These are phyloP conservation scores for Latheticus oryzae DNA, from an alignment of 2,888 invertebrate species.

Conservation along the genomic window DNA sequence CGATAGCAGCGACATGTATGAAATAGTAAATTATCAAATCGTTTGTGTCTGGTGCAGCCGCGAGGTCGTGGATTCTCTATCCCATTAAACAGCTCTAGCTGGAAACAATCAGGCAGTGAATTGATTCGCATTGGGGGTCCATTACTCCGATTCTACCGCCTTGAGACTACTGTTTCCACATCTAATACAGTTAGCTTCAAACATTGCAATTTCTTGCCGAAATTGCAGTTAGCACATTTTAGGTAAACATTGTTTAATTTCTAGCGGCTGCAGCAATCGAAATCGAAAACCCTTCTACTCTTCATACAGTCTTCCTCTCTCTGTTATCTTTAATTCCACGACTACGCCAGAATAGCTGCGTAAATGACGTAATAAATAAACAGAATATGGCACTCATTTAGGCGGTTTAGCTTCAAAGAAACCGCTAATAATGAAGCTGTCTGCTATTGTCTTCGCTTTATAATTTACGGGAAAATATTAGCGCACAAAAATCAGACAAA, in stretches of 20 bases:
- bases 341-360: slow-evolving; percentile 29
- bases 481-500: slow-evolving; percentile 10
- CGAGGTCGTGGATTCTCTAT: slow-evolving; percentile 55
- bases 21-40: slow-evolving; percentile 60
- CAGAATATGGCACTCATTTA: slow-evolving; percentile 44
- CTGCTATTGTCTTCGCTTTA: slow-evolving; percentile 40
- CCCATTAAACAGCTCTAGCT: slow-evolving; percentile 65
- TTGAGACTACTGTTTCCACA: slow-evolving; percentile 53
- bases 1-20: too few species aligned
- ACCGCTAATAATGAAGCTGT: slow-evolving; percentile 44
- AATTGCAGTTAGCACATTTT: slow-evolving; percentile 57
- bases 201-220: slow-evolving; percentile 54
- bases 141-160: slow-evolving; percentile 62
- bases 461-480: slow-evolving; percentile 25
- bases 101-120: slow-evolving; percentile 66
- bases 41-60: slow-evolving; percentile 62
- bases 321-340: slow-evolving; percentile 42
- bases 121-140: slow-evolving; percentile 67
- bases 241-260: slow-evolving; percentile 56
- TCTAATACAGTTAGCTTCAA: slow-evolving; percentile 52
- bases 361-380: slow-evolving; percentile 45
- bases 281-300: slow-evolving; percentile 12
- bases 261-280: slow-evolving; percentile 21
- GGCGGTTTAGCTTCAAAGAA: slow-evolving; percentile 42
- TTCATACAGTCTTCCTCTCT: slow-evolving; percentile 3